These are phyloP conservation scores for Rhodophaea formosa DNA, from an alignment of 2,888 invertebrate genomes.

Conservation along the genomic window DNA sequence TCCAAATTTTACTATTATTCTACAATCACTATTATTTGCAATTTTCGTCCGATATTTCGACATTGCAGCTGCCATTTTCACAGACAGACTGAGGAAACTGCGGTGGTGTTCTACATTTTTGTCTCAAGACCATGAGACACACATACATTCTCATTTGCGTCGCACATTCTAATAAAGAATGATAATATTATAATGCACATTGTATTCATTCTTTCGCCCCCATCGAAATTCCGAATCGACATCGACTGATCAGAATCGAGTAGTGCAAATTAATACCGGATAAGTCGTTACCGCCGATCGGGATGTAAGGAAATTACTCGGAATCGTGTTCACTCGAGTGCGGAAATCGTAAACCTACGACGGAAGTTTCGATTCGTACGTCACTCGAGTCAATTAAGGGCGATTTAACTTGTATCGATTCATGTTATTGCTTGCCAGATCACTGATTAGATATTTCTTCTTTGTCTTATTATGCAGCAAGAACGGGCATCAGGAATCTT, in stretches of 20 bases:
- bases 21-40: too few species aligned
- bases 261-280: slow-evolving; percentile 54
- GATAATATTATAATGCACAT: too few species aligned
- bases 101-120: too few species aligned
- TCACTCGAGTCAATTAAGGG: slow-evolving; percentile 35
- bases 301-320: slow-evolving; percentile 56
- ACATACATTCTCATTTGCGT: too few species aligned
- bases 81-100: too few species aligned
- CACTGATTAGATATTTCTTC: neutral
- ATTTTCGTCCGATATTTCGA: too few species aligned
- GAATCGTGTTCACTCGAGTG: slow-evolving; percentile 48
- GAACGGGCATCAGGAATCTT: too few species aligned
- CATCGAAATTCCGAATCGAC: neutral
- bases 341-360: slow-evolving; percentile 61
- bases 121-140: too few species aligned
- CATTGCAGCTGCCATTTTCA: too few species aligned
- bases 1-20: too few species aligned
- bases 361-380: slow-evolving; percentile 62
- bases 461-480: too few species aligned
- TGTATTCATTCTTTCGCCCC: neutral
- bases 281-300: slow-evolving; percentile 50
- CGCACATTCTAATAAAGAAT: too few species aligned
- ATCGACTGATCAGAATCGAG: slow-evolving; percentile 33
- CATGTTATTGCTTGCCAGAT: slow-evolving; percentile 6
- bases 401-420: slow-evolving; percentile 26